phyloP scores from a whole-genome alignment of 2,888 invertebrate genomes.

The Latheticus oryzae region DNA sequence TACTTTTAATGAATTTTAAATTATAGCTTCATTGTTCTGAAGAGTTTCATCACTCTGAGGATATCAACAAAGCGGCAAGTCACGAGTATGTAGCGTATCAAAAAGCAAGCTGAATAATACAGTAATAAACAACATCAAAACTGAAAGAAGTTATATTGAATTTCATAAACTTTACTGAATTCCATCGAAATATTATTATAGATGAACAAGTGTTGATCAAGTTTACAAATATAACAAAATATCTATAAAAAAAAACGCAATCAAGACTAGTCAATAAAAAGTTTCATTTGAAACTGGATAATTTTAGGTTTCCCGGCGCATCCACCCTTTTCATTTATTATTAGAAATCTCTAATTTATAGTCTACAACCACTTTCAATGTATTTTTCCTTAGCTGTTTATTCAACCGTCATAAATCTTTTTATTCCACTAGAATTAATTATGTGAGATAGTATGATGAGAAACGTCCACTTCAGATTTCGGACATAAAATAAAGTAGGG shows the following conservation, averaged over 20 bases:
- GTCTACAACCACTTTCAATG: no score
- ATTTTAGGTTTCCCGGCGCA: no score
- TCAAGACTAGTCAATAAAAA: no score
- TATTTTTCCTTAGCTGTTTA: no score
- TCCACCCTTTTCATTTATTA: no score
- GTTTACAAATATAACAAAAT: no score
- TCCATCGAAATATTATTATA: background rate
- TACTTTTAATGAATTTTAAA: slow-evolving; percentile 29
- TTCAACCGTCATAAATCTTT: slow-evolving; percentile 3
- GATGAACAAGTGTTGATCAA: background rate
- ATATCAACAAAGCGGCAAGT: slow-evolving; percentile 2
- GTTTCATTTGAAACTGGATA: no score
- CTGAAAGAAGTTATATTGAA: no score
- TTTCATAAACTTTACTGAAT: background rate
- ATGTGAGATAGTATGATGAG: slow-evolving; percentile 3
- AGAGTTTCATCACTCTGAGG: slow-evolving; percentile 4
- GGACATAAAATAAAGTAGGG: slow-evolving; percentile 21
- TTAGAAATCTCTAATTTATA: no score
- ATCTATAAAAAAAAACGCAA: no score
- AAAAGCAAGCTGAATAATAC: no score
- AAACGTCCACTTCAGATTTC: slow-evolving; percentile 11
- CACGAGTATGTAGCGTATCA: slow-evolving; percentile 3
- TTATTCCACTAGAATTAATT: slow-evolving; percentile 3
- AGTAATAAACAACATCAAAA: no score
- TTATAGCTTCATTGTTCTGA: slow-evolving; percentile 14